Conservation (phyloP, 2,797 vertebrate species). For the Eupleurogrammus muticus region DNA sequence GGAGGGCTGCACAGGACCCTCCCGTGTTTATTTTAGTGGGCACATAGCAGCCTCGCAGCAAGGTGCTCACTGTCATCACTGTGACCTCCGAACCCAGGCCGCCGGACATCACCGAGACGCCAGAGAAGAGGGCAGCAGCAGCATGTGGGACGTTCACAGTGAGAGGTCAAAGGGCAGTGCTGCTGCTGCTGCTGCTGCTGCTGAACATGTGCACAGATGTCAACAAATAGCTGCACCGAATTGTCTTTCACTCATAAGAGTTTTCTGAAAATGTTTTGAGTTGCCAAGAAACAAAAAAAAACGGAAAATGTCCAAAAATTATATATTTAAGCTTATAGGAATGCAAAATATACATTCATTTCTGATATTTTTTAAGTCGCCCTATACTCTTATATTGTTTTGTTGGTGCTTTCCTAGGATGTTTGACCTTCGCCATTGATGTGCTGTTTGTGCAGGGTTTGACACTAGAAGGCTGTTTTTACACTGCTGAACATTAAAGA, state of each 20-base stretch:
- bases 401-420: too few relatives aligned
- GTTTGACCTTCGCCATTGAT: too few relatives aligned
- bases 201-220: conserved; percentile 74
- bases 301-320: neutral
- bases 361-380: too few relatives aligned
- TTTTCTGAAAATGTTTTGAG: neutral
- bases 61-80: conserved; percentile 86
- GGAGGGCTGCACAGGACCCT: conserved; percentile 63
- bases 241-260: conserved; percentile 7
- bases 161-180: conserved; percentile 74
- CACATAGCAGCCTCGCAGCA: conserved; percentile 81
- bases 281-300: neutral
- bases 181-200: conserved; percentile 29
- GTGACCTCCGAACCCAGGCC: conserved; percentile 81
- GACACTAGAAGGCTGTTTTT: too few relatives aligned
- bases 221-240: conserved; percentile 36
- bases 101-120: conserved; percentile 72
- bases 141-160: conserved; percentile 66
- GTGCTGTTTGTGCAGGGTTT: too few relatives aligned
- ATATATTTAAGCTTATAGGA: too few relatives aligned
- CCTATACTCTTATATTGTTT: too few relatives aligned
- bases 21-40: conserved; percentile 83
- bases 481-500: too few relatives aligned
- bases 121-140: conserved; percentile 60
- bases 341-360: neutral